Base-by-base conservation (phyloP, 2,888 invertebrate species). In the Drosophila imparisetae region DNA sequence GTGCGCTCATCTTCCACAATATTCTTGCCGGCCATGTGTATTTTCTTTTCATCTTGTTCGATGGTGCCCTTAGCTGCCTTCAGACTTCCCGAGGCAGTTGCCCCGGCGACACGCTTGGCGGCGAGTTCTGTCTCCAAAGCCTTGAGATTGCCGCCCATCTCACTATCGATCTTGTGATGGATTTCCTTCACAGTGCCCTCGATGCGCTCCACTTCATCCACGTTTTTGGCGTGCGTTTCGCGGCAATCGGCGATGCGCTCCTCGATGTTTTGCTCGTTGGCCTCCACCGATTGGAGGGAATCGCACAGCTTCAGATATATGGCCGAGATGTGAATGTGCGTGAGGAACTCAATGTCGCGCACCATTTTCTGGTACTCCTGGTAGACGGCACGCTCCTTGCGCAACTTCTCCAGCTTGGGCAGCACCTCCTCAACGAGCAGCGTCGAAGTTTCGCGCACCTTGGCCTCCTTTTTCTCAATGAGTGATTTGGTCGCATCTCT, bases 391-490 rank as follows among this genome's bases (percentile, higher is more conserved):
- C 98, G 94, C 91, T 99, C 98, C 73, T 96, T 95, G 78, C 97
- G 96, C 61, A 99, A 93, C 92, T 97, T 97, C 63, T 96, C 95
- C 59, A 99, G 93, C 85, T 96, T 97, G 0, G 99, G 99, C n/a
- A 96, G 95, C 62, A 99, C 96, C 91, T 98, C 98, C 92, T 99
- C 98, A 60, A 93, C 94, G 29, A 96, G 94, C 57, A 96, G 94
- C 73, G 95, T 94, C 92, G 96, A 96, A 30, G 99, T 96, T 92
- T 99, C 98, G 38, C 95, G 94, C 1, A 99, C 94, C 92, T 98
- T 98, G 1, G 95, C 95, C 92, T 99, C 98, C 92, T 99, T 99
- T 91, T 97, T 98, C 75, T 96, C 96, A 66, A 99, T 97, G 0
- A 96, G 96, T 90, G 96, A 97, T 78, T 97, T 95, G 0, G 98